These are phyloP conservation scores for Paramisgurnus dabryanus DNA, from an alignment of 2,113 vertebrate species.

Conservation along the genomic window DNA sequence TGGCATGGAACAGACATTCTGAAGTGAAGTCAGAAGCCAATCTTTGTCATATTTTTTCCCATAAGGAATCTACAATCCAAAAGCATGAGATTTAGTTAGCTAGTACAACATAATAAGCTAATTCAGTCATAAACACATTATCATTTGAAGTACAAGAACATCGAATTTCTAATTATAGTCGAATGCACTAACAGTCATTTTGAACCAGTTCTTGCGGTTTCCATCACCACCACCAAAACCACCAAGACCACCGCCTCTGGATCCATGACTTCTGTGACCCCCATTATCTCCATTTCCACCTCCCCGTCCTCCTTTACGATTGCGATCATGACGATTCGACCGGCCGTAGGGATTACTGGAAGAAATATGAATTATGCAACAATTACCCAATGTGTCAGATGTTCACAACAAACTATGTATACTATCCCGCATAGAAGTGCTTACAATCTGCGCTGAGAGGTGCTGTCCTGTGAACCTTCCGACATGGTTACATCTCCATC, in stretches of 20 bases:
- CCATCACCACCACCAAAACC: constrained; percentile 6
- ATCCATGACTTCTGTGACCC: constrained; percentile 1
- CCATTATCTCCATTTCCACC: constrained; percentile 27
- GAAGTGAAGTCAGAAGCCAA: constrained; percentile 72
- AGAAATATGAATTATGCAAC: background rate
- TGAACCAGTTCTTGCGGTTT: constrained; percentile 56
- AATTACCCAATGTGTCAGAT: background rate
- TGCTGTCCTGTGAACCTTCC: constrained; percentile 46
- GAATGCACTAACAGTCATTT: constrained; percentile 51
- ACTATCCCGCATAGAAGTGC: background rate
- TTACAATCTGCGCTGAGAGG: constrained; percentile 56
- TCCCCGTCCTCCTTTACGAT: constrained; percentile 45
- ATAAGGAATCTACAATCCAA: constrained; percentile 68
- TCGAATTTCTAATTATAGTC: background rate
- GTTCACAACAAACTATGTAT: background rate
- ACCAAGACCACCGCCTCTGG: constrained; percentile 16
- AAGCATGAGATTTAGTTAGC: background rate
- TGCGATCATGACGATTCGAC: constrained; percentile 46
- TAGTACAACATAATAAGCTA: no score
- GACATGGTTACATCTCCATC: constrained; percentile 57
- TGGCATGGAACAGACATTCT: constrained; percentile 66
- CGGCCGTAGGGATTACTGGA: constrained; percentile 56
- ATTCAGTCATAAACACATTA: background rate
- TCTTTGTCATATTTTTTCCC: constrained; percentile 77
- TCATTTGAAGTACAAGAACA: no score